phyloP scores from a whole-genome alignment of 2,888 invertebrate species.

The Cerastis rubricosa region DNA sequence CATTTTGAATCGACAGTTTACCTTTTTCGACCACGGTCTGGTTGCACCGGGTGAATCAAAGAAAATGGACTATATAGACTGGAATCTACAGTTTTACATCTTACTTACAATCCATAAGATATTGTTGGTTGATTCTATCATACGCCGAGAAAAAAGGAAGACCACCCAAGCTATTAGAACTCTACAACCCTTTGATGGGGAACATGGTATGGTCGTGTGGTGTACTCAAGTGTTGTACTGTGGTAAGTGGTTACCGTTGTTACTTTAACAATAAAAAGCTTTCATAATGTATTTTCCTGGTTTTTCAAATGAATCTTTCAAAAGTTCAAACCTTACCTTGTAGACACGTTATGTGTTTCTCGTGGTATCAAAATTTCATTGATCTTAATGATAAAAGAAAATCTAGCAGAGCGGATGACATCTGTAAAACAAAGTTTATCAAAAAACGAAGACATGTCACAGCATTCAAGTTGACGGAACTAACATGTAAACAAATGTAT shows the following conservation, averaged over 20 bases:
- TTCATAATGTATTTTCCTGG: neutral
- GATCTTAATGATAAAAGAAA: slow-evolving; percentile 33
- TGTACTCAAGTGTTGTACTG: slow-evolving; percentile 15
- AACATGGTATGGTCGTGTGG: slow-evolving; percentile 35
- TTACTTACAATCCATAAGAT: no score
- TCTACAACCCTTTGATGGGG: slow-evolving; percentile 32
- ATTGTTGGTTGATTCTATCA: neutral
- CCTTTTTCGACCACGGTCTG: neutral
- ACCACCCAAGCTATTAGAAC: slow-evolving; percentile 45
- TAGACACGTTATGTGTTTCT: neutral
- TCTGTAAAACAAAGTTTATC: slow-evolving; percentile 28
- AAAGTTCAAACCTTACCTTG: neutral
- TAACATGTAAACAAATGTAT: slow-evolving; percentile 62
- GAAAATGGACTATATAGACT: neutral
- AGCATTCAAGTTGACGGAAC: slow-evolving; percentile 57
- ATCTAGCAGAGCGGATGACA: slow-evolving; percentile 19
- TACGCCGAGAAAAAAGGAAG: neutral
- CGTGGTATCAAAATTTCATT: neutral
- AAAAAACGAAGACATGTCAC: slow-evolving; percentile 51
- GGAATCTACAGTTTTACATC: neutral
- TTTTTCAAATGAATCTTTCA: neutral
- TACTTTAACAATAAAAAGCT: slow-evolving; percentile 2
- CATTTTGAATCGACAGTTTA: neutral
- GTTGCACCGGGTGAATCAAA: neutral
- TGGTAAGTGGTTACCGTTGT: slow-evolving; percentile 30